Percentiles rank a stretch among this genome's conserved stretches.
Evolutionary conservation across 2,888 invertebrate genomes (phyloP).

Genomic region (Campoplex capitator): DNA sequence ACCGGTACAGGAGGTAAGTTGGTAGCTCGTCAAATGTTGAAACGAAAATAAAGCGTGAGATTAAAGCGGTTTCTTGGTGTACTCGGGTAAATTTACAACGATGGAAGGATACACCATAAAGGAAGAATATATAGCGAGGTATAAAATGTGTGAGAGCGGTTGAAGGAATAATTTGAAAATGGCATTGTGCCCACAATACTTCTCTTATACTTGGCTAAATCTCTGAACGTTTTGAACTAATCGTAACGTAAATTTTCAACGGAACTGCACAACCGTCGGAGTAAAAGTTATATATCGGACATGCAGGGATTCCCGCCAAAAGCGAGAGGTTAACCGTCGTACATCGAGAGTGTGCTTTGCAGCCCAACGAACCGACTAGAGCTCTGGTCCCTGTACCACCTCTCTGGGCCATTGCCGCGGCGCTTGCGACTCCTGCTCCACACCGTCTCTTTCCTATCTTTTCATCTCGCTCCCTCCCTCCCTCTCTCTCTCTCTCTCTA

Average conservation of each 20-base stretch:
- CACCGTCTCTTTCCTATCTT: slow-evolving; percentile 21
- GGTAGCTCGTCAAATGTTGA: neutral
- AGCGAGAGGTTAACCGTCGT: slow-evolving; percentile 51
- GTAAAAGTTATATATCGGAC: slow-evolving; percentile 35
- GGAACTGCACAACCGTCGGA: slow-evolving; percentile 23
- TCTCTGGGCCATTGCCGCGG: slow-evolving; percentile 31
- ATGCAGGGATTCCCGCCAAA: slow-evolving; percentile 55
- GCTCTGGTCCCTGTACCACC: slow-evolving; percentile 11
- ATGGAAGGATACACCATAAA: neutral
- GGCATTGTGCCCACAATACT: slow-evolving; percentile 35
- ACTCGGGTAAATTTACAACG: neutral
- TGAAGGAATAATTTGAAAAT: slow-evolving; percentile 6
- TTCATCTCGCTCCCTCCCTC: slow-evolving; percentile 11
- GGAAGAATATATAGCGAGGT: neutral
- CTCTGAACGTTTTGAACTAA: slow-evolving; percentile 12
- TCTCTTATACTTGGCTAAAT: slow-evolving; percentile 15
- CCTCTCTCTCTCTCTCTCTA: neutral
- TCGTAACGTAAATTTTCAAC: slow-evolving; percentile 36
- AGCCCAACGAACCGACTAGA: slow-evolving; percentile 45
- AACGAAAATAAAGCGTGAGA: neutral
- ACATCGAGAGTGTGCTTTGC: slow-evolving; percentile 45
- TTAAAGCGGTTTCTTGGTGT: neutral
- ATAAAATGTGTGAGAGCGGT: neutral
- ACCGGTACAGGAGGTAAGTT: neutral
- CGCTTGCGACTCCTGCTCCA: slow-evolving; percentile 34